These are phyloP conservation scores for Sesamia inferens DNA, from an alignment of 2,888 invertebrate species.

Conservation along the genomic window DNA sequence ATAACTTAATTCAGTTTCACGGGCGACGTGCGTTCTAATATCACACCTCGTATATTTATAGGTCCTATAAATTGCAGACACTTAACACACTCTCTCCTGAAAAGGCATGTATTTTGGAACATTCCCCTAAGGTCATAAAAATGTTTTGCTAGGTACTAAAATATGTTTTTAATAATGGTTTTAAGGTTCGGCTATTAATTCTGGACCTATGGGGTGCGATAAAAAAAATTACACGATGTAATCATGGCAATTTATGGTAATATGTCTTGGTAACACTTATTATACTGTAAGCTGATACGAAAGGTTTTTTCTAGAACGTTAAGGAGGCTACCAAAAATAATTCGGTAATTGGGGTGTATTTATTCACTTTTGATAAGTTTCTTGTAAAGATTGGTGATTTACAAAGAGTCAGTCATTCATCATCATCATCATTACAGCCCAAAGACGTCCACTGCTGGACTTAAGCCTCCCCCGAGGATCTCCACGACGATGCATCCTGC, in stretches of 20 bases:
- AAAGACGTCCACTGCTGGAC: too few species aligned
- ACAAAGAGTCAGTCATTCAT: not conserved
- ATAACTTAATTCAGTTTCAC: constrained; percentile 24
- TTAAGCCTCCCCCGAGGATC: too few species aligned
- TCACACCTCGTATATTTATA: constrained; percentile 52
- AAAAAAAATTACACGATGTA: constrained; percentile 63
- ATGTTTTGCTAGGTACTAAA: constrained; percentile 63
- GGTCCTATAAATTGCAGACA: constrained; percentile 54
- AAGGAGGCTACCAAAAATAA: constrained; percentile 1
- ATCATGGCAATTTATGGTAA: constrained; percentile 59
- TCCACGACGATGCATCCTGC: too few species aligned
- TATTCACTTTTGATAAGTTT: constrained; percentile 4
- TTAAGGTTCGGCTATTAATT: constrained; percentile 62
- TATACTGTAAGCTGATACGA: constrained; percentile 22
- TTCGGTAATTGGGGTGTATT: constrained; percentile 9
- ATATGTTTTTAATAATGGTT: constrained; percentile 65
- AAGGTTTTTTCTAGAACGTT: not conserved
- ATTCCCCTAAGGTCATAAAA: constrained; percentile 60
- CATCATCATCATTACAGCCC: too few species aligned
- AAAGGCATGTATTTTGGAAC: constrained; percentile 55
- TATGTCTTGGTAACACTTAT: constrained; percentile 51
- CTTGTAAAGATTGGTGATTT: not conserved
- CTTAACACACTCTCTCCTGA: constrained; percentile 52
- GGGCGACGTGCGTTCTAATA: constrained; percentile 46
- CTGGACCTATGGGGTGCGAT: constrained; percentile 50